Base-by-base conservation (phyloP, 2,888 invertebrate species). In the Andrena bucephala region DNA sequence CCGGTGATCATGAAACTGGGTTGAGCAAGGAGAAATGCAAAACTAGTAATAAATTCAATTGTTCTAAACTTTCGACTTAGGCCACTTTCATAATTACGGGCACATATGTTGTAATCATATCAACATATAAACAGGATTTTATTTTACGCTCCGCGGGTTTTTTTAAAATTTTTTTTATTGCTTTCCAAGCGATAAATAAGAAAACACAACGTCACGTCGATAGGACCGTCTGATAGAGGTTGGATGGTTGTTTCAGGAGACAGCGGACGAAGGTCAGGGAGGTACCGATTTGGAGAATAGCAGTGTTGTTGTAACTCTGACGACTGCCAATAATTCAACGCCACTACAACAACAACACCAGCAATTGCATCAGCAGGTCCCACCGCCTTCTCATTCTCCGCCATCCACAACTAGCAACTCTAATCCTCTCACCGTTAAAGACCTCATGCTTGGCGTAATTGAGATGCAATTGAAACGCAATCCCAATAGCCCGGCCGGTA, bases 231-330 rank as follows among this genome's bases (percentile, higher is more conserved):
- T 94, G 94, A 94, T 93, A 93, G 93, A 94, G 94, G 92, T 92
- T 86, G 90, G 89, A 84, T 88, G 89, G 89, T 92, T 93, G 93
- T 93, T 94, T 90, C 93, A 94, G 67, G 97, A 97, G 95, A 98
- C 98, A 85, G 98, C 98, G 67, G 98, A 98, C 93, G 98, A 98
- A 94, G 98, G 95, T 88, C 96, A 96, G 92, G 94, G 95, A 85
- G 94, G 94, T 82, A 91, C 94, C 85, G 95, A 94, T 87, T 87
- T 93, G 81, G 94, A 94, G 50, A 92, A 90, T 86, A 90, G 89
- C 65, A 91, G 90, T 76, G 90, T 91, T 27, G 90, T 91, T 16
- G 90, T 92, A 33, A 91, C 91, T 7, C 81, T 93, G 63, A 90
- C 92, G 69, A 89, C 91, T 66, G 90, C 92, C 54, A 89, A 78